These are phyloP conservation scores for Rhorus exstirpatorius DNA, from an alignment of 2,888 invertebrate genomes.

Conservation along the genomic window DNA sequence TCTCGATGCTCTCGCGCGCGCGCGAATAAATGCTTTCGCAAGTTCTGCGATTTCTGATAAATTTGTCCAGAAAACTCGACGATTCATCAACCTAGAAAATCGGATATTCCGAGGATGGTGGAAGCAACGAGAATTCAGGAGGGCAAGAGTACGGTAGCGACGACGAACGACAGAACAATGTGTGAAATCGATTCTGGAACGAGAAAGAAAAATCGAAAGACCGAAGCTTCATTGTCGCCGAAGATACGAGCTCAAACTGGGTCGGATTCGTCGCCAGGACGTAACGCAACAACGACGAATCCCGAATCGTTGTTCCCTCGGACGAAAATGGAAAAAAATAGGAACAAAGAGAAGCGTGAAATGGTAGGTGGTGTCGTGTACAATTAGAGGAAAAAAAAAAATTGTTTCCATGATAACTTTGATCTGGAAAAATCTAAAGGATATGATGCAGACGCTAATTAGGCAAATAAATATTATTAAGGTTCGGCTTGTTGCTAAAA, in stretches of 20 bases:
- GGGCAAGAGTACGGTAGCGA: neutral
- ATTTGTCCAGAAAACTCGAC: constrained; percentile 8
- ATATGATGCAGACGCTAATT: too few species aligned
- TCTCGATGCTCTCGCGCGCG: neutral
- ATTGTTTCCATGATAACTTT: neutral
- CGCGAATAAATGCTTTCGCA: too few species aligned
- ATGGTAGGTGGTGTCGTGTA: constrained; percentile 1
- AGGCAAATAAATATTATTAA: too few species aligned
- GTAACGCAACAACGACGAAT: neutral
- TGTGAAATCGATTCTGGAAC: constrained; percentile 9
- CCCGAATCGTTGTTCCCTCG: neutral
- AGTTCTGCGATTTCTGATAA: neutral
- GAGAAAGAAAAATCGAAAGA: constrained; percentile 34
- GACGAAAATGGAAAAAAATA: constrained; percentile 23
- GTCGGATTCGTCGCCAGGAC: constrained; percentile 25
- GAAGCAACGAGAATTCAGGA: constrained; percentile 8
- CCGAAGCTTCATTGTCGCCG: constrained; percentile 31
- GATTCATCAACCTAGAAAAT: constrained; percentile 24
- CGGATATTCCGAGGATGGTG: constrained; percentile 28
- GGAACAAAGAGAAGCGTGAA: constrained; percentile 3
- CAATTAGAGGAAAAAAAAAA: neutral
- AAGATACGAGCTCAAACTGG: constrained; percentile 25
- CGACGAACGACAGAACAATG: neutral
- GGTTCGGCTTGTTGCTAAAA: too few species aligned
- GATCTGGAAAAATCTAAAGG: too few species aligned